Evolutionary conservation across 1,140 invertebrate genomes (phyloP), one percentile per base, ranked within the genome.

Genomic region (Trichonephila clavata): DNA sequence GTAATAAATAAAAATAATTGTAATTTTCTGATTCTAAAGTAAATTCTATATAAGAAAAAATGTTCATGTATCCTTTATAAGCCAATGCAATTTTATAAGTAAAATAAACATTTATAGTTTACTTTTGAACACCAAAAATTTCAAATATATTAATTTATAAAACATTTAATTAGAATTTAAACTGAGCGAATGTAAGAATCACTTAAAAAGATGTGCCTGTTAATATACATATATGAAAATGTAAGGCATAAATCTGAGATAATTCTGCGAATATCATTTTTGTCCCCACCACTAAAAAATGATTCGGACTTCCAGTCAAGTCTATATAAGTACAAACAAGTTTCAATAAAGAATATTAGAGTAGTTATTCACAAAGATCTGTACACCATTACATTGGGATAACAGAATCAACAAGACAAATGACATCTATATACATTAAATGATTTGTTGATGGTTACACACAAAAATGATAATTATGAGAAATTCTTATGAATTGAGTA

Each of bases 341-440:
- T 77, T 89, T 89, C 21, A n/a, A n/a, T 32, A 59, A n/a, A 57
- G 43, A 57, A 89, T 2, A 77, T 24, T 60, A 71, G 32, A 77
- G 21, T 14, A 77, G 71, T 63, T 43, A 43, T 77, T 77, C 50
- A 57, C 20, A 59, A 59, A 84, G 77, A 71, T 89, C 59, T 89
- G 87, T 89, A 89, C 65, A 77, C 43, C 87, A 89, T 59, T 50
- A 77, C 59, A 89, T 89, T 50, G 68, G 21, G 65, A 89, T 89
- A 32, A 68, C 39, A 63, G 20, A 68, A 68, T 88, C 16, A 65
- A 87, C 27, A 39, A 32, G 18, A 65, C 63, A 89, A 39, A 89
- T 71, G 63, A 89, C 32, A 57, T 71, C 50, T 77, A 89, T 89
- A 27, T 89, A 57, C 63, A 77, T 77, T 16, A 18, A 71, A 89